Percentiles rank a stretch among this genome's conserved stretches.
Evolutionary conservation across 2,113 vertebrate species (phyloP).

Genomic region (Potamarius usumacintae): DNA sequence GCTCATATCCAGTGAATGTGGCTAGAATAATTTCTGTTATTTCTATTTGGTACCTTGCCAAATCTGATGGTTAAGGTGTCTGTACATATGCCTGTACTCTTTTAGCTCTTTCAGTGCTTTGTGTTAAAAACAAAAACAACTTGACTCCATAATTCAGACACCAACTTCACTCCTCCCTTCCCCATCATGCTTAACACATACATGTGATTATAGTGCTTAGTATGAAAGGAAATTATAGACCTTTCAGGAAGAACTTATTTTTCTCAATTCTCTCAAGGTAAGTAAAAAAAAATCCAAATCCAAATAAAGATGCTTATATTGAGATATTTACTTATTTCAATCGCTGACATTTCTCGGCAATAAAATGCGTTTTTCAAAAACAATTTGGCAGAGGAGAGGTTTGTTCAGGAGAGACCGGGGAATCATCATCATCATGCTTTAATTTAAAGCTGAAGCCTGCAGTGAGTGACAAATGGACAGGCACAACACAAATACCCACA

Average conservation of each 20-base stretch:
- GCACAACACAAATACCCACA: slow-evolving; percentile 11
- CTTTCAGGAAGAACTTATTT: not conserved
- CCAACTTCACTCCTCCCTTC: no score
- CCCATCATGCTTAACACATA: not conserved
- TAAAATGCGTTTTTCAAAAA: slow-evolving; percentile 6
- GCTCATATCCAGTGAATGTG: no score
- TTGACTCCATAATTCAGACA: not conserved
- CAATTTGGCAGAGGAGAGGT: slow-evolving; percentile 18
- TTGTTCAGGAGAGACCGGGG: not conserved
- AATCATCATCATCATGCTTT: not conserved
- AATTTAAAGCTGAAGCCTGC: slow-evolving; percentile 13
- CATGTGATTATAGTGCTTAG: not conserved
- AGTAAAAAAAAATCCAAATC: not conserved
- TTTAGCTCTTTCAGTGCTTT: not conserved
- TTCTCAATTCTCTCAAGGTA: not conserved
- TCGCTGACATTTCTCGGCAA: not conserved
- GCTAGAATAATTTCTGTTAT: no score
- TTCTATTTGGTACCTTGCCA: no score
- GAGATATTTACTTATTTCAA: not conserved
- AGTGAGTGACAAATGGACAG: slow-evolving; percentile 20
- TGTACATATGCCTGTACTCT: not conserved
- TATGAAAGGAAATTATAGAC: not conserved
- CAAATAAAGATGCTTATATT: not conserved
- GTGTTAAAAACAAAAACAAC: not conserved
- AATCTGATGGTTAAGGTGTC: not conserved